Evolutionary conservation across 2,888 invertebrate genomes (phyloP), one percentile per base, ranked within the genome.

Genomic region (Stictocephala bisonia): DNA sequence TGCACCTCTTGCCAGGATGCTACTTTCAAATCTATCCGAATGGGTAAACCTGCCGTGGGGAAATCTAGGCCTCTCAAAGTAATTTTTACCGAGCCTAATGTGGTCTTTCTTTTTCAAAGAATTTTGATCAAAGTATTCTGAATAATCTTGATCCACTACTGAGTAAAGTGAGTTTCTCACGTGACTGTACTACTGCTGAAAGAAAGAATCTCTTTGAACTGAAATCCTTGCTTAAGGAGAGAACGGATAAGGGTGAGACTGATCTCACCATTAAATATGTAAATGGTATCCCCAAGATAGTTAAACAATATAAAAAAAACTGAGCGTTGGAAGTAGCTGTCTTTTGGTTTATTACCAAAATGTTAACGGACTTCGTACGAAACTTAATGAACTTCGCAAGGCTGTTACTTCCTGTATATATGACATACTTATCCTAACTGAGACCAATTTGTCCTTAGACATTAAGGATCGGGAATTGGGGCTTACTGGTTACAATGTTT

Each of bases 401-500:
- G n/a, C n/a, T n/a, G n/a, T n/a, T n/a, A n/a, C n/a, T n/a, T n/a
- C n/a, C n/a, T n/a, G n/a, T n/a, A n/a, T n/a, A n/a, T n/a, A n/a
- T n/a, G 3, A 22, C 18, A 7, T 20, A 51, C 6, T n/a, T n/a
- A 51, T 15, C 6, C 6, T 51, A 22, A 51, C 51, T 20, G 51
- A 51, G 24, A 51, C 22, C 4, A 51, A 51, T 22, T 6, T 51
- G 7, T 22, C 51, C 6, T n/a, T 24, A 22, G 51, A 22, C 51
- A 51, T 22, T 51, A 51, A 51, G 18, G 22, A 51, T 51, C 18
- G n/a, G 18, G 51, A 51, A 51, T 51, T 51, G 24, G 51, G 51
- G 20, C 51, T 22, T 7, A 51, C 51, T 22, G 51, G 51, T 20
- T 51, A 22, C 24, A n/a, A 51, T 6, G 51, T 51, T 6, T 51